Evolutionary conservation across 2,888 invertebrate species (phyloP).

Genomic region (Troides helena): DNA sequence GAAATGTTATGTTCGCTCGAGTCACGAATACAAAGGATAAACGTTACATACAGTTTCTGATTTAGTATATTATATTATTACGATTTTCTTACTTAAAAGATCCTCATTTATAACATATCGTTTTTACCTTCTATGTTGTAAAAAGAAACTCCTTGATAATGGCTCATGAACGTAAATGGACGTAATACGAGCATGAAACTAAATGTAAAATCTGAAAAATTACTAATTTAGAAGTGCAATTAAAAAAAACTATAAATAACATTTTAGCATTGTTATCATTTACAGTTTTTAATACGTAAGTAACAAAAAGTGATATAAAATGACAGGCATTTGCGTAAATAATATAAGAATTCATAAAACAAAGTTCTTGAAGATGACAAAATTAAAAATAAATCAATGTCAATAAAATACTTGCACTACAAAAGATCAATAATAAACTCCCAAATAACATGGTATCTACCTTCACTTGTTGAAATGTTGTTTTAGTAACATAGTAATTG

Average conservation of each 20-base stretch:
- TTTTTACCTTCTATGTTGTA: neutral
- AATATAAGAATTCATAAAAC: too few relatives aligned
- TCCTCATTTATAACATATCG: neutral
- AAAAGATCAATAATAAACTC: too few relatives aligned
- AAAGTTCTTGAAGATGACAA: too few relatives aligned
- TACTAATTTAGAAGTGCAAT: neutral
- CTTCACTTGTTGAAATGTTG: neutral
- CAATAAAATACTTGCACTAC: too few relatives aligned
- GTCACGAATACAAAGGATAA: slow-evolving; percentile 24
- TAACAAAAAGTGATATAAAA: too few relatives aligned
- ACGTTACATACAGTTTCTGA: neutral
- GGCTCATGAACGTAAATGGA: neutral
- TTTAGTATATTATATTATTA: neutral
- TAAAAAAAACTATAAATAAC: too few relatives aligned
- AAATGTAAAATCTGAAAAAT: neutral
- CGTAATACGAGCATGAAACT: neutral
- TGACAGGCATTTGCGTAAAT: too few relatives aligned
- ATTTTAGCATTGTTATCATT: too few relatives aligned
- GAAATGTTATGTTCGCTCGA: slow-evolving; percentile 21
- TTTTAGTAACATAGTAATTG: slow-evolving; percentile 8
- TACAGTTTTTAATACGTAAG: too few relatives aligned
- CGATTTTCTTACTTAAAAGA: neutral
- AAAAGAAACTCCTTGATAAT: neutral
- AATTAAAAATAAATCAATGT: too few relatives aligned
- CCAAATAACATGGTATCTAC: too few relatives aligned